Evolutionary conservation across 1,140 invertebrate species (phyloP), one percentile per base, ranked within the genome.

Genomic region (Pygmarrhopalites habei): DNA sequence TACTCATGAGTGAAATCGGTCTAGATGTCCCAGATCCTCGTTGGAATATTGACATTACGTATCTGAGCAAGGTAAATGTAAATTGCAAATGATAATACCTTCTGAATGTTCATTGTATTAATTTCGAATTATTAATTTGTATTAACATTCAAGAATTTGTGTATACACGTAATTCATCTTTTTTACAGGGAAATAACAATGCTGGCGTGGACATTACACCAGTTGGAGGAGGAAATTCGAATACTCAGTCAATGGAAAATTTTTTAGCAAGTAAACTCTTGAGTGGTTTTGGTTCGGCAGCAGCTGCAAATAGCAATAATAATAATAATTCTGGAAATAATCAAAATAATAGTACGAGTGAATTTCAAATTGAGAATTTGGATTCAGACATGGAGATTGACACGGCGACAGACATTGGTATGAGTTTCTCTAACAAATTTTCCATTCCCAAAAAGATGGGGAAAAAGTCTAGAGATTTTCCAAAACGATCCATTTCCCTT

Each of bases 31-130:
- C 62, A 0, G 65, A 70, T 49, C 59, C 46, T 1, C n/a, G 68
- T 1, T 70, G 68, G 68, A 70, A 67, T 28, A 71, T 71, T 26
- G 69, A 71, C 47, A 71, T 71, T 23, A n/a, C n/a, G n/a, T n/a
- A n/a, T n/a, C n/a, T n/a, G n/a, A n/a, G n/a, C n/a, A n/a, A n/a
- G n/a, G n/a, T n/a, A n/a, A n/a, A n/a, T n/a, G n/a, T n/a, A n/a
- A n/a, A n/a, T n/a, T n/a, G n/a, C n/a, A n/a, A n/a, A n/a, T n/a
- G n/a, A n/a, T n/a, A n/a, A n/a, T n/a, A n/a, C n/a, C n/a, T n/a
- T n/a, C n/a, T n/a, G n/a, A n/a, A n/a, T n/a, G n/a, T n/a, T n/a
- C n/a, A n/a, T n/a, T n/a, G n/a, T n/a, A n/a, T n/a, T n/a, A n/a
- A n/a, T n/a, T n/a, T n/a, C n/a, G n/a, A n/a, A n/a, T n/a, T n/a